Evolutionary conservation across 2,888 invertebrate species (phyloP).

Genomic region (Dolomedes plantarius): DNA sequence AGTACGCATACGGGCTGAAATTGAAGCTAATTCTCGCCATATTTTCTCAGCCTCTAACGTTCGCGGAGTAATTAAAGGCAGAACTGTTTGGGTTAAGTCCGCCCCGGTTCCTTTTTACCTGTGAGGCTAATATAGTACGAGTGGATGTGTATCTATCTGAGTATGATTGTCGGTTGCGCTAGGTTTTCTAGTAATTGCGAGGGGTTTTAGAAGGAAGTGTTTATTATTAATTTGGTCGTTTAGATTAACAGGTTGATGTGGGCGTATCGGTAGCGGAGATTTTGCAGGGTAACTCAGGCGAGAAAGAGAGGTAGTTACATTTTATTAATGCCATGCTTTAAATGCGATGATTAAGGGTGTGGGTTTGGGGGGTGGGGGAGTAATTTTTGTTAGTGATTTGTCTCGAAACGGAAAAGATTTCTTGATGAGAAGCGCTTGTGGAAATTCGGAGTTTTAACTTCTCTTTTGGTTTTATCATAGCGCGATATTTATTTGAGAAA

Average conservation of each 20-base stretch:
- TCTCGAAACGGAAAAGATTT: neutral
- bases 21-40: constrained; percentile 58
- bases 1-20: constrained; percentile 35
- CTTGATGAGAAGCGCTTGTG: neutral
- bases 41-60: constrained; percentile 51
- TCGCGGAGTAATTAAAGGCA: constrained; percentile 61
- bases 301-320: constrained; percentile 10
- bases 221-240: constrained; percentile 69
- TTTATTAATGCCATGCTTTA: constrained; percentile 56
- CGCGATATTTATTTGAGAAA: neutral
- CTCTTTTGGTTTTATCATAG: neutral
- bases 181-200: constrained; percentile 66
- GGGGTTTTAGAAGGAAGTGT: constrained; percentile 44
- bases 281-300: neutral
- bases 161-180: constrained; percentile 25
- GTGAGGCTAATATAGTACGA: constrained; percentile 36
- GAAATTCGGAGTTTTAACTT: neutral
- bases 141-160: constrained; percentile 9
- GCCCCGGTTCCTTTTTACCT: constrained; percentile 41
- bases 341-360: constrained; percentile 26
- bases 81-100: constrained; percentile 7
- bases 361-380: neutral
- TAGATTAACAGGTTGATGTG: constrained; percentile 49
- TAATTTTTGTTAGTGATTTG: constrained; percentile 6
- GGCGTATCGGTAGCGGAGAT: neutral